These are phyloP conservation scores for Takifugu rubripes DNA, from an alignment of 2,797 vertebrate genomes.

Conservation along the genomic window DNA sequence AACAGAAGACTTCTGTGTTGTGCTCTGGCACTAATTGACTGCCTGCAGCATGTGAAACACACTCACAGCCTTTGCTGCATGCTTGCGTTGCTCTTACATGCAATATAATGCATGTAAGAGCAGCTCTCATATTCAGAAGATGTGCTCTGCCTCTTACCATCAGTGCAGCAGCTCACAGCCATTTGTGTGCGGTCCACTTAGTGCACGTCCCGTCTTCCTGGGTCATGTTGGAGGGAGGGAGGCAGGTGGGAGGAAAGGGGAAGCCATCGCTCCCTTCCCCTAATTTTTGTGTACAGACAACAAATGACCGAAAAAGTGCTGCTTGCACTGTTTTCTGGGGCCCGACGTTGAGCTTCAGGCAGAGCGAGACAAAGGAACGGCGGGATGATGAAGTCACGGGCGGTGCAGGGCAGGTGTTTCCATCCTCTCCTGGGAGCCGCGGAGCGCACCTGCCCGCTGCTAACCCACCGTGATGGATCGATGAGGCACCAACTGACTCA, in stretches of 20 bases:
- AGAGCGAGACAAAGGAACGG: constrained; percentile 74
- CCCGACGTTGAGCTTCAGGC: constrained; percentile 68
- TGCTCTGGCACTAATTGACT: constrained; percentile 76
- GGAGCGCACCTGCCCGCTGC: constrained; percentile 80
- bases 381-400: constrained; percentile 71
- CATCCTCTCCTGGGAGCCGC: constrained; percentile 74
- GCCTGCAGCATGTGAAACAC: constrained; percentile 71
- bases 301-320: constrained; percentile 82
- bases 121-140: constrained; percentile 49
- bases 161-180: constrained; percentile 12
- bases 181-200: constrained; percentile 71
- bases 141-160: background rate
- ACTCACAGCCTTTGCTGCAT: constrained; percentile 54
- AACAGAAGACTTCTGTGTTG: constrained; percentile 70
- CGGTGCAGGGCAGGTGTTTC: constrained; percentile 80
- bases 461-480: constrained; percentile 81
- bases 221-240: constrained; percentile 48
- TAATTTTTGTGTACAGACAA: constrained; percentile 74
- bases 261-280: constrained; percentile 56
- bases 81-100: constrained; percentile 57
- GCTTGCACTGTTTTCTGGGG: constrained; percentile 78
- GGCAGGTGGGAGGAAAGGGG: constrained; percentile 52
- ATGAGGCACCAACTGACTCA: constrained; percentile 85
- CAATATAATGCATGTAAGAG: no score
- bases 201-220: constrained; percentile 53